These are phyloP conservation scores for Limanda limanda DNA, from an alignment of 2,113 vertebrate genomes.

Conservation along the genomic window DNA sequence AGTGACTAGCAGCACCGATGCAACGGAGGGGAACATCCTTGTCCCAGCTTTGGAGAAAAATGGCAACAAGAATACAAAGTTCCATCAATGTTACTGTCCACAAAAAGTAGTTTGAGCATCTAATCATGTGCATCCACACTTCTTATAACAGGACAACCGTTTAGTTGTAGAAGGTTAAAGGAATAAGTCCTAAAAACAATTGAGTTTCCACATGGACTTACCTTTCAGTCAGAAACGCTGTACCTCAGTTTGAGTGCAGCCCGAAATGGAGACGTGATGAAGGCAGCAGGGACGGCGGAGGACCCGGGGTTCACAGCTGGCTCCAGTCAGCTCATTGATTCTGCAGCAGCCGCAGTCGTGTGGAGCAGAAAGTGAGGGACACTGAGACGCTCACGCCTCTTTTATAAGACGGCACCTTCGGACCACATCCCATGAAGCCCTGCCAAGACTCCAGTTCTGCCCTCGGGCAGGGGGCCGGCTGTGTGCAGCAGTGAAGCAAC, in stretches of 20 bases:
- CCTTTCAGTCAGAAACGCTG: conserved; percentile 16
- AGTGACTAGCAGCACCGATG: conserved; percentile 80
- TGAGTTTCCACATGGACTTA: neutral
- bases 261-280: conserved; percentile 11
- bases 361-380: conserved; percentile 51
- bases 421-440: conserved; percentile 47
- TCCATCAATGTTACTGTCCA: conserved; percentile 5
- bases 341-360: conserved; percentile 30
- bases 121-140: neutral
- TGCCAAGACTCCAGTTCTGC: conserved; percentile 53
- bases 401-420: conserved; percentile 81
- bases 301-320: neutral
- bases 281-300: conserved; percentile 18
- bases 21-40: conserved; percentile 78
- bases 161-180: neutral
- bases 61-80: neutral
- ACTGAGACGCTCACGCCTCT: conserved; percentile 59
- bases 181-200: neutral
- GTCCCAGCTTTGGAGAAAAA: conserved; percentile 63
- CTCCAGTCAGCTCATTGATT: conserved; percentile 51
- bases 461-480: conserved; percentile 54
- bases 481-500: conserved; percentile 23
- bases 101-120: neutral
- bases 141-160: neutral
- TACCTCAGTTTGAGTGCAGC: conserved; percentile 14